Conservation (phyloP, 2,113 vertebrate species). For the Archocentrus centrarchus region DNA sequence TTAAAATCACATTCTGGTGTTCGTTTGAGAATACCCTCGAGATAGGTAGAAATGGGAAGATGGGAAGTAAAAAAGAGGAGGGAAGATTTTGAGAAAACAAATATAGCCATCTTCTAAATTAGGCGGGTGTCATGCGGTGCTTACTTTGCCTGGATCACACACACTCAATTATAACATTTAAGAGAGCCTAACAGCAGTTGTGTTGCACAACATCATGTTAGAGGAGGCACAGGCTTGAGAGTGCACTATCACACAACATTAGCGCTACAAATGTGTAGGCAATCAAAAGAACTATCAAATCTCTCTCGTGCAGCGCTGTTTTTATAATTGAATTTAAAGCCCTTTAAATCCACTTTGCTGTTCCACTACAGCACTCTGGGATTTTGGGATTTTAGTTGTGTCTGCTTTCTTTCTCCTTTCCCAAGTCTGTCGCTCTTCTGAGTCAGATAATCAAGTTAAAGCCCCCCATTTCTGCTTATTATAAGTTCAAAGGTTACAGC, state of each 20-base stretch:
- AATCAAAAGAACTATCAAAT: slow-evolving; percentile 11
- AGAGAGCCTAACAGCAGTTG: slow-evolving; percentile 14
- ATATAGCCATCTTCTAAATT: slow-evolving; percentile 33
- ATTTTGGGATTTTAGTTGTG: background rate
- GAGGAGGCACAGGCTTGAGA: background rate
- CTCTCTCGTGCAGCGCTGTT: background rate
- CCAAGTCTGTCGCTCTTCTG: background rate
- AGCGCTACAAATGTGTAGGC: slow-evolving; percentile 8
- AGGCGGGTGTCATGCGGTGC: slow-evolving; percentile 21
- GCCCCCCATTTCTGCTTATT: slow-evolving; percentile 39
- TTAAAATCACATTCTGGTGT: background rate
- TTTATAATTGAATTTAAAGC: slow-evolving; percentile 53
- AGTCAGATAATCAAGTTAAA: slow-evolving; percentile 58
- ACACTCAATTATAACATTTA: slow-evolving; percentile 39
- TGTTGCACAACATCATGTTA: background rate
- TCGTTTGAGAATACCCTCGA: slow-evolving; percentile 10
- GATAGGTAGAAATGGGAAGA: background rate
- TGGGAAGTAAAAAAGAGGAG: background rate
- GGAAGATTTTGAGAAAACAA: slow-evolving; percentile 8
- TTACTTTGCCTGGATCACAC: slow-evolving; percentile 12
- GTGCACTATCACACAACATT: slow-evolving; percentile 3
- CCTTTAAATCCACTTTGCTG: slow-evolving; percentile 58
- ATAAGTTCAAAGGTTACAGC: slow-evolving; percentile 53
- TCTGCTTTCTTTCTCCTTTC: background rate
- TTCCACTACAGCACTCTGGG: background rate